These are phyloP conservation scores for Acrocera orbiculus DNA, from an alignment of 2,888 invertebrate species.

Conservation along the genomic window DNA sequence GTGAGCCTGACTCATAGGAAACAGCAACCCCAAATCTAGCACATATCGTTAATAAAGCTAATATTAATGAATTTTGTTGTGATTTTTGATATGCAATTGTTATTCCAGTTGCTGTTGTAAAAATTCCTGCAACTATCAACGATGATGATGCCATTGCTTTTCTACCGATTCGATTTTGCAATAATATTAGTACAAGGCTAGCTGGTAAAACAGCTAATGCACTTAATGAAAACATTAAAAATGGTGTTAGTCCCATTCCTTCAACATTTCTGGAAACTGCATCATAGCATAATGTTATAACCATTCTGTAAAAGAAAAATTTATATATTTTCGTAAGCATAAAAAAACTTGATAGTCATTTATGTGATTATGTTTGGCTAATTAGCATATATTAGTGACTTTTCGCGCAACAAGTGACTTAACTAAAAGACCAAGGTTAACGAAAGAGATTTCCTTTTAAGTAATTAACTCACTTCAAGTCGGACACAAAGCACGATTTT, in stretches of 20 bases:
- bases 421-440: too few species aligned
- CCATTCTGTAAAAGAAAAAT: conserved; percentile 31
- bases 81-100: conserved; percentile 19
- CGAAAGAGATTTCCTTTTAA: too few species aligned
- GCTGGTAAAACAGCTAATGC: conserved; percentile 40
- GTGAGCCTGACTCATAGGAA: conserved; percentile 44
- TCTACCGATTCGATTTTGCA: conserved; percentile 31
- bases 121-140: conserved; percentile 35
- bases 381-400: too few species aligned
- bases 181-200: conserved; percentile 31
- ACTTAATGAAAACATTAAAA: conserved; percentile 36
- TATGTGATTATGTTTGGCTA: too few species aligned
- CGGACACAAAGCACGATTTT: too few species aligned
- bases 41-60: conserved; percentile 33
- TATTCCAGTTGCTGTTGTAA: conserved; percentile 33
- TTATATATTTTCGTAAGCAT: too few species aligned
- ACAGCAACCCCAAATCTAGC: conserved; percentile 42
- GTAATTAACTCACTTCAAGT: too few species aligned
- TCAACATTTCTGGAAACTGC: conserved; percentile 40
- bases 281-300: conserved; percentile 40
- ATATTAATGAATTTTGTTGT: conserved; percentile 21
- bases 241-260: conserved; percentile 37
- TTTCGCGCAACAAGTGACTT: too few species aligned
- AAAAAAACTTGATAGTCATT: too few species aligned
- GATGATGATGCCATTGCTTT: conserved; percentile 39